Conservation (phyloP, 2,113 vertebrate species). For the Gavia stellata region DNA sequence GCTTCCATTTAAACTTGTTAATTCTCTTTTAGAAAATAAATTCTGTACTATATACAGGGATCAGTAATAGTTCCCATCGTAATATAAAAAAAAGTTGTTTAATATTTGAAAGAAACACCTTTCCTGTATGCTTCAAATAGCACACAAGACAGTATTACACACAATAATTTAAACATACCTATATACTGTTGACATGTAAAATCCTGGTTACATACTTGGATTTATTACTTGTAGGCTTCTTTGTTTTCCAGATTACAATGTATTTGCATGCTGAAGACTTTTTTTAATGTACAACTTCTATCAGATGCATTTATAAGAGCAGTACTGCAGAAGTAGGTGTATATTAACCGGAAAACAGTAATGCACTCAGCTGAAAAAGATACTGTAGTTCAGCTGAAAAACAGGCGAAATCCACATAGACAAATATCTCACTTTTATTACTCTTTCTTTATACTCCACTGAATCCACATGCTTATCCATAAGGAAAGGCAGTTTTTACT, state of each 20-base stretch:
- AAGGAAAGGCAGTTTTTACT: background rate
- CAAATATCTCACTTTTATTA: background rate
- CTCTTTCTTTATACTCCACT: background rate
- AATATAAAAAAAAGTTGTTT: background rate
- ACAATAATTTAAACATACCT: background rate
- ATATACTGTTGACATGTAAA: background rate
- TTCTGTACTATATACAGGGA: background rate
- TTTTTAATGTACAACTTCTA: background rate
- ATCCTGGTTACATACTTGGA: background rate
- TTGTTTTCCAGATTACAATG: background rate
- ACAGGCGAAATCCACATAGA: background rate
- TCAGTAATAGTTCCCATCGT: background rate
- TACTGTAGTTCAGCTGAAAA: background rate
- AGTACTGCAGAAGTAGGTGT: background rate
- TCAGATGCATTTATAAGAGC: background rate
- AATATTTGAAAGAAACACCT: background rate
- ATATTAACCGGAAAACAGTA: background rate
- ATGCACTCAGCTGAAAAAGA: background rate
- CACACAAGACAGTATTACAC: background rate
- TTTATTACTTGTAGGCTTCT: background rate
- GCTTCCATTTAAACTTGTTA: background rate
- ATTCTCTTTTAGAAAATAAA: background rate
- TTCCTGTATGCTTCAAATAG: background rate
- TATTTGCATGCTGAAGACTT: background rate
- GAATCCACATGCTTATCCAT: background rate